Evolutionary conservation across 1,140 invertebrate species (phyloP), one percentile per base, ranked within the genome.

Genomic region (Solenopsis invicta): DNA sequence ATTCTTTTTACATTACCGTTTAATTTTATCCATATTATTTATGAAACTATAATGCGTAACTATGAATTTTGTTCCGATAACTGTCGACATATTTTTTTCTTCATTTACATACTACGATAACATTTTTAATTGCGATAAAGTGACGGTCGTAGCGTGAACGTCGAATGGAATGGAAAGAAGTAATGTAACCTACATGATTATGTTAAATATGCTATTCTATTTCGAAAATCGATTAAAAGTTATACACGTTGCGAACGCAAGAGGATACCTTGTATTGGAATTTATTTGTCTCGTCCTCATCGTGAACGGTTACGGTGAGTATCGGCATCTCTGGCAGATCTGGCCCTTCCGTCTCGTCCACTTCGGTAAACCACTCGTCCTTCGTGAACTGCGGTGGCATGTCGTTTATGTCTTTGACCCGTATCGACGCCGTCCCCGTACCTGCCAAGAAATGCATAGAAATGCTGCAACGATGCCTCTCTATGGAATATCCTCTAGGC

Each of bases 371-470:
- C 98, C 98, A 99, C 95, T 99, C 98, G 82, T 99, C 98, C 95
- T 99, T 99, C 0, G 98, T 99, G 93, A 99, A 99, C 93, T 98
- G 98, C 8, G 99, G 99, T 29, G 98, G 98, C 98, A 99, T 99
- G 94, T 99, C 98, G 93, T 99, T 98, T 93, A 99, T 98, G 96
- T 99, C 98, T 96, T 98, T 98, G 6, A 99, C 98, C 91, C 98
- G 96, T 95, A 99, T 99, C 45, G 98, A 98, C 72, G 98, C 98
- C 87, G 98, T 99, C 84, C 98, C 98, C 67, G 98, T 99, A 34
- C 96, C 97, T 97, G 61, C 16, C 90, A 91, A 82, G 54, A 85
- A 52, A 85, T 62, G 13, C 29, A 48, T 74, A n/a, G 71, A 61
- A 45, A 29, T 59, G 37, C 45, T 24, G 61, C 18, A 77, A 67